A percentile compares a stretch with the other conserved stretches of the same genome.
phyloP scores from a whole-genome alignment of 2,888 invertebrate genomes.

The Homarus gammarus region DNA sequence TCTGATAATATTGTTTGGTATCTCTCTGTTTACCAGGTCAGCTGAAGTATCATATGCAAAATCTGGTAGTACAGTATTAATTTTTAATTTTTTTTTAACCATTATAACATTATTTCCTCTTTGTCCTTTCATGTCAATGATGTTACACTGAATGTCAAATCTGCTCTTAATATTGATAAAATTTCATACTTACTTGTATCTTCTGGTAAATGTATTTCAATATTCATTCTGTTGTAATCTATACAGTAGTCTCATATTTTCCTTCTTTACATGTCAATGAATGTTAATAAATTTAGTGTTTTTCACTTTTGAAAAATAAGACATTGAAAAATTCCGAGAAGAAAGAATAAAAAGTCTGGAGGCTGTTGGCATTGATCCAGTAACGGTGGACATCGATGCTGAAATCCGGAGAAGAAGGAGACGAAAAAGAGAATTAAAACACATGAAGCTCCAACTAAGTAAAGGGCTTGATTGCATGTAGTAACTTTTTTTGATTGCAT shows the following conservation, averaged over 20 bases:
- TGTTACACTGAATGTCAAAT: not conserved
- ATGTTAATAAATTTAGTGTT: conserved; percentile 14
- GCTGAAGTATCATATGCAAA: no score
- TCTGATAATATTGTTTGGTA: not conserved
- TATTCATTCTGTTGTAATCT: not conserved
- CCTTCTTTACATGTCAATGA: not conserved
- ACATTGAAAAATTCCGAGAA: conserved; percentile 53
- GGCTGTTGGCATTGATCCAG: conserved; percentile 59
- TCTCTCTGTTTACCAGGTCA: no score
- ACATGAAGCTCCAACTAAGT: conserved; percentile 51
- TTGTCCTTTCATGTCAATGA: not conserved
- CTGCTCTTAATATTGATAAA: not conserved
- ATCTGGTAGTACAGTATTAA: not conserved
- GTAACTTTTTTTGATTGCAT: not conserved
- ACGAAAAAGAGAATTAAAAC: conserved; percentile 52
- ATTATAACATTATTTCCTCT: no score
- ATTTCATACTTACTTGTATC: not conserved
- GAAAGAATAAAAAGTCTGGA: conserved; percentile 52
- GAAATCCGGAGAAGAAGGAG: conserved; percentile 45
- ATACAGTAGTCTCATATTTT: not conserved
- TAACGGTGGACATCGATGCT: conserved; percentile 57
- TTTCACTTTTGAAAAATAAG: conserved; percentile 46
- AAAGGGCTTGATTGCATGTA: conserved; percentile 29
- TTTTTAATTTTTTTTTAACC: not conserved
- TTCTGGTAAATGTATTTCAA: not conserved